Evolutionary conservation across 2,888 invertebrate genomes (phyloP), one percentile per base, ranked within the genome.

Genomic region (Cheilosia pagana): DNA sequence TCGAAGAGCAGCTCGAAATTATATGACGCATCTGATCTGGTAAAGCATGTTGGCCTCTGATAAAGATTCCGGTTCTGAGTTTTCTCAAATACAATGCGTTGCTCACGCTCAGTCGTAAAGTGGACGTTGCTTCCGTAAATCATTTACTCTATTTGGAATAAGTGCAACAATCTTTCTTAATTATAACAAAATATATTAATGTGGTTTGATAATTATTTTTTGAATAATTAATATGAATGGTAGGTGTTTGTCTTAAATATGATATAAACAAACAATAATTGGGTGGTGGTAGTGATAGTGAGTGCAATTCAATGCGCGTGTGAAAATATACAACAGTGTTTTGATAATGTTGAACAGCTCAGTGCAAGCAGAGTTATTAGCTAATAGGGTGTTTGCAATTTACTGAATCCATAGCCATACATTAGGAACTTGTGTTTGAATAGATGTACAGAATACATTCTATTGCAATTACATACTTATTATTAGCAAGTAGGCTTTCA

Each of bases 1-100:
- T 60, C 21, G 12, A 48, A 31, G 48, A 71, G 39, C 50, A 21
- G n/a, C 70, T 70, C 35, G 12, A 25, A 55, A n/a, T 31, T 8
- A 14, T 14, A 59, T 59, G 57, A 71, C 59, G 28, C 71, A 71
- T 60, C 23, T 65, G 39, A 52, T 52, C n/a, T 25, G 14, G 39
- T 16, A 35, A 50, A 60, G 19, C 50, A 71, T 71, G 59, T 39
- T 52, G 60, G 28, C 48, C 71, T 71, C 50, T 60, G 59, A 71
- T 50, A 60, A 70, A 39, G 39, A 60, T 59, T 71, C 28, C 60
- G 59, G 41, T 60, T 50, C n/a, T 16, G 35, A 41, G 21, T 71
- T 60, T 59, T 28, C 50, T 59, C 10, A 71, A 59, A 50, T 52
- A 41, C 50, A 41, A 50, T 39, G 41, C 14, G n/a, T 14, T 19